These are phyloP conservation scores for Eurystomus gularis DNA, from an alignment of 2,113 vertebrate species.

Conservation along the genomic window DNA sequence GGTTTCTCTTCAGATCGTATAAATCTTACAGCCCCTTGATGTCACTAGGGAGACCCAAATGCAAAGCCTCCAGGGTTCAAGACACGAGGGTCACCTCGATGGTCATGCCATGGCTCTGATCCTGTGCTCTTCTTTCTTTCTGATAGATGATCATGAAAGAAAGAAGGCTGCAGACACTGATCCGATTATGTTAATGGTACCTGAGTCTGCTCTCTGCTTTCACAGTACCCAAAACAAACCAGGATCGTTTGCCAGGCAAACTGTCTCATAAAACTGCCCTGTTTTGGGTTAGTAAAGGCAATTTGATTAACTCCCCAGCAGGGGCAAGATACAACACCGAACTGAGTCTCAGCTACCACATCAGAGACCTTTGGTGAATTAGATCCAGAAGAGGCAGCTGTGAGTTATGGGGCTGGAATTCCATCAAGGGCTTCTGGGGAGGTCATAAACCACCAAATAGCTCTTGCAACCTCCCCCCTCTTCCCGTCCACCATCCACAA, in stretches of 20 bases:
- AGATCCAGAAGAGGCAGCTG: slow-evolving; percentile 54
- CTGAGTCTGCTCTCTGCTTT: neutral
- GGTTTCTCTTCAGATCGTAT: slow-evolving; percentile 43
- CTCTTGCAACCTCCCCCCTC: neutral
- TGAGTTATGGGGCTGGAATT: slow-evolving; percentile 70
- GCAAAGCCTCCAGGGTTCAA: neutral
- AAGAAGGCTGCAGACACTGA: neutral
- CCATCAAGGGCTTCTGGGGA: slow-evolving; percentile 63
- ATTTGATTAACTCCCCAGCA: slow-evolving; percentile 11
- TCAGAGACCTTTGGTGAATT: slow-evolving; percentile 23
- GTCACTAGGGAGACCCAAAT: neutral
- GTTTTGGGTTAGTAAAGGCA: slow-evolving; percentile 29
- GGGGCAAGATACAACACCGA: neutral
- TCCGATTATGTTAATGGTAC: fast-evolving
- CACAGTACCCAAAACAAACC: neutral
- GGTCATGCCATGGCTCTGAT: neutral
- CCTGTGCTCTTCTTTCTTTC: neutral
- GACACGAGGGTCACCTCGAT: fast-evolving
- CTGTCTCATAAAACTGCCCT: neutral
- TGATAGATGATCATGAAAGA: neutral
- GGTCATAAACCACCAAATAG: slow-evolving; percentile 54
- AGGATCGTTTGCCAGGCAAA: neutral
- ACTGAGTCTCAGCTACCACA: neutral
- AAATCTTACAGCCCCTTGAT: neutral
- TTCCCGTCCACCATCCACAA: neutral